Evolutionary conservation across 2,113 vertebrate species (phyloP), one percentile per base, ranked within the genome.

Genomic region (Oryzias javanicus): DNA sequence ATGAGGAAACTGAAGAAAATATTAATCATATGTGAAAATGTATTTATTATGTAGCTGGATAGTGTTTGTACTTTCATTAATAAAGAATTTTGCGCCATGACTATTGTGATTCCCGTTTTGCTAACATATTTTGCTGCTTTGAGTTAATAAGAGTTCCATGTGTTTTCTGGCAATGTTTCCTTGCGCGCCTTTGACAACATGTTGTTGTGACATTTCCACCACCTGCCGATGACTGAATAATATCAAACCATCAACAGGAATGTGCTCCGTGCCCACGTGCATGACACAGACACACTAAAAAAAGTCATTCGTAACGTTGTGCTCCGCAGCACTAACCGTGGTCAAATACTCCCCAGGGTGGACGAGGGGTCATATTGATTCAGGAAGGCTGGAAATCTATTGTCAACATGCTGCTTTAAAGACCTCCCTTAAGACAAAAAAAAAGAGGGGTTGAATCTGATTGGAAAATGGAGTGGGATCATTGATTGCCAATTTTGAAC

Each of bases 201-300:
- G 42, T 22, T 50, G 6, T 29, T 47, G 16, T 53, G 13, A 47
- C 5, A 18, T 42, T 53, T 14, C 56, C 49, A 24, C 25, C n/a
- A 53, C 17, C 42, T 45, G 40, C 35, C 6, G n/a, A 46, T 40
- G 42, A 67, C 40, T 65, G 53, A 25, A 66, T 19, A 17, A 57
- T 51, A 41, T 35, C 24, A 57, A 45, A 35, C 40, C 49, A 16
- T 14, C 50, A 24, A 40, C 46, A 44, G 46, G 15, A 57, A 49
- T 50, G 14, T 46, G 19, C 27, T 20, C 52, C 0, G 4, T 40
- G 42, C 25, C 22, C 27, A 35, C 46, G 20, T 14, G 27, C 12
- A 27, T 51, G 29, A 12, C 8, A 2, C 10, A 35, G 35, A 12
- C 35, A 10, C 8, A 35, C 35, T 12, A 35, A 35, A 5, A 25